Evolutionary conservation across 1,140 invertebrate genomes (phyloP).

Genomic region (Habropoda laboriosa): DNA sequence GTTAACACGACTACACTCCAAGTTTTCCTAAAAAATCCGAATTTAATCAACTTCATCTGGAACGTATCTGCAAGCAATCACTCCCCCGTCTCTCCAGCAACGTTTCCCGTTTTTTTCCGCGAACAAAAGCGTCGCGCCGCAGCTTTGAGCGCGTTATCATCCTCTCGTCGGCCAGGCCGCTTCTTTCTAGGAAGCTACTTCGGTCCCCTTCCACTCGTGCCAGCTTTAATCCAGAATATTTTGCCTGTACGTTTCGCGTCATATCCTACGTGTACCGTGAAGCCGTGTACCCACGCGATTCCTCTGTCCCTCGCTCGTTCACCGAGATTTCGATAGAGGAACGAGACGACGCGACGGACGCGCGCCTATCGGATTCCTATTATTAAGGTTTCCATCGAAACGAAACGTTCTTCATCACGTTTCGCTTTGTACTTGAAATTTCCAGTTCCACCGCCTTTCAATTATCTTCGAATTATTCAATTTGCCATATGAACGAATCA

Average conservation of each 20-base stretch:
- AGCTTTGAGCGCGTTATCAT: slow-evolving; percentile 34
- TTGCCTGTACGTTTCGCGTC: slow-evolving; percentile 26
- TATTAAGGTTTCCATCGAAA: slow-evolving; percentile 62
- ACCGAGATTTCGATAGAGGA: neutral
- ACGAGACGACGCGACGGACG: neutral
- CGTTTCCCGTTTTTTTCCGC: neutral
- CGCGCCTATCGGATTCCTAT: slow-evolving; percentile 54
- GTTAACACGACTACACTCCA: too few relatives aligned
- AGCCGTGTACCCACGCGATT: neutral
- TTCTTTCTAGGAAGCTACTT: neutral
- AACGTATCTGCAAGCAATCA: neutral
- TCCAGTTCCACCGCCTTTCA: slow-evolving; percentile 21
- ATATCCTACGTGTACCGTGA: slow-evolving; percentile 31
- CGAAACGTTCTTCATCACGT: slow-evolving; percentile 21
- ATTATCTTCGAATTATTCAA: slow-evolving; percentile 23
- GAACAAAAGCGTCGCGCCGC: slow-evolving; percentile 22
- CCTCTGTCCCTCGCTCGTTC: neutral
- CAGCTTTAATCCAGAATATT: slow-evolving; percentile 58
- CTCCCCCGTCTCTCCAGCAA: neutral
- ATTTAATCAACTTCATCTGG: neutral
- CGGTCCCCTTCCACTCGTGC: neutral
- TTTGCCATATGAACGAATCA: slow-evolving; percentile 42
- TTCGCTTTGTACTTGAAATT: slow-evolving; percentile 11
- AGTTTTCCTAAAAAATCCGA: too few relatives aligned
- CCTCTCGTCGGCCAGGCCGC: neutral